Conservation (phyloP, 1,140 invertebrate species). For the Ridgeia piscesae region DNA sequence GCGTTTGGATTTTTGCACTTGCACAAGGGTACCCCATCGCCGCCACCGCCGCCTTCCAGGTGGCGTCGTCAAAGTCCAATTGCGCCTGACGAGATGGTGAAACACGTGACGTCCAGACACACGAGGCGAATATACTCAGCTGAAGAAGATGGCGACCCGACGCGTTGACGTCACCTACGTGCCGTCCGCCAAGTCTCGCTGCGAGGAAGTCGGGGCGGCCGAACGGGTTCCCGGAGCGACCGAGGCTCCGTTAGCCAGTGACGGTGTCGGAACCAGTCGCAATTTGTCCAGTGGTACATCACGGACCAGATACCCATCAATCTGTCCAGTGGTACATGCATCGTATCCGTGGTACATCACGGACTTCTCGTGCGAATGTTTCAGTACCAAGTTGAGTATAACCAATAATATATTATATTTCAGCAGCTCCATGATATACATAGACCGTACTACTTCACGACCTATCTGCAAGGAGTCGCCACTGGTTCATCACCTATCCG, state of each 20-base stretch:
- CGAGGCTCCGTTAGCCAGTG: not conserved
- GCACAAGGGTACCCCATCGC: not conserved
- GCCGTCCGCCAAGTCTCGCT: not conserved
- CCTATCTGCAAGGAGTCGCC: too few relatives aligned
- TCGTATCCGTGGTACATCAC: too few relatives aligned
- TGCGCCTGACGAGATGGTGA: too few relatives aligned
- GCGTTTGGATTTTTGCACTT: not conserved
- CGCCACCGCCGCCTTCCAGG: not conserved
- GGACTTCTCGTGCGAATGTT: too few relatives aligned
- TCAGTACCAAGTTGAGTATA: too few relatives aligned
- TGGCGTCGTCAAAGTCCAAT: not conserved
- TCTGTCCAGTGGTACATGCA: too few relatives aligned
- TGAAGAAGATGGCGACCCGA: not conserved
- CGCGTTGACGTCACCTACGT: not conserved
- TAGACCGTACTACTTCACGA: too few relatives aligned
- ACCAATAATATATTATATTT: too few relatives aligned
- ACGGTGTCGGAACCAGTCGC: not conserved
- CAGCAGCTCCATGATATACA: too few relatives aligned
- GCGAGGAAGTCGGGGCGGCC: not conserved
- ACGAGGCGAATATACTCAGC: not conserved
- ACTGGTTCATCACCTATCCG: too few relatives aligned
- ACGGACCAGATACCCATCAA: too few relatives aligned
- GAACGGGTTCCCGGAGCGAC: not conserved
- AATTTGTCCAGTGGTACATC: too few relatives aligned
- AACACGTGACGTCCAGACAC: not conserved